Conservation (phyloP, 2,797 vertebrate species). For the Urophycis tenuis region DNA sequence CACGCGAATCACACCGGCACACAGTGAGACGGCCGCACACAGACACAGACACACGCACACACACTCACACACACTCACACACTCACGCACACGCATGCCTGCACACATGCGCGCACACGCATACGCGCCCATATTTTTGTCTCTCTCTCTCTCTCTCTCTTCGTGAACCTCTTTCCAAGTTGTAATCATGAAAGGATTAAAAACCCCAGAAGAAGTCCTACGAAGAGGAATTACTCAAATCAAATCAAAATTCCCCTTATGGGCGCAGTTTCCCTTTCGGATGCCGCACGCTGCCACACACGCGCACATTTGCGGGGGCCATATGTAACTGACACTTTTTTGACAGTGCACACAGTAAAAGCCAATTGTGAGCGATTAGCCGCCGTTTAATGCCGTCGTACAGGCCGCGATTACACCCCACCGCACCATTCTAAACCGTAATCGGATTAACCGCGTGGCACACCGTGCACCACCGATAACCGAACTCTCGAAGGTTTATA, state of each 20-base stretch:
- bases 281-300: no score
- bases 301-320: not conserved
- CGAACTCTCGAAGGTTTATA: no score
- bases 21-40: not conserved
- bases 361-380: not conserved
- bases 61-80: not conserved
- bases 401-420: not conserved
- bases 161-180: not conserved
- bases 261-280: not conserved
- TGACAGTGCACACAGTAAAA: not conserved
- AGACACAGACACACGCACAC: constrained; percentile 1
- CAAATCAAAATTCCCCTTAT: not conserved
- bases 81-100: no score
- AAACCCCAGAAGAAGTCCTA: not conserved
- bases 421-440: not conserved
- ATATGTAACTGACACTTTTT: not conserved
- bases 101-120: no score
- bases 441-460: not conserved
- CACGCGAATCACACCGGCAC: constrained; percentile 20
- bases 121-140: no score
- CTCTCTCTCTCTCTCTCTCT: not conserved
- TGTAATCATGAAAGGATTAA: not conserved
- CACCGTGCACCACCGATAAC: no score
- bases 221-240: not conserved
- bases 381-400: not conserved